Conservation (phyloP, 2,113 vertebrate genomes). For the Solea senegalensis region DNA sequence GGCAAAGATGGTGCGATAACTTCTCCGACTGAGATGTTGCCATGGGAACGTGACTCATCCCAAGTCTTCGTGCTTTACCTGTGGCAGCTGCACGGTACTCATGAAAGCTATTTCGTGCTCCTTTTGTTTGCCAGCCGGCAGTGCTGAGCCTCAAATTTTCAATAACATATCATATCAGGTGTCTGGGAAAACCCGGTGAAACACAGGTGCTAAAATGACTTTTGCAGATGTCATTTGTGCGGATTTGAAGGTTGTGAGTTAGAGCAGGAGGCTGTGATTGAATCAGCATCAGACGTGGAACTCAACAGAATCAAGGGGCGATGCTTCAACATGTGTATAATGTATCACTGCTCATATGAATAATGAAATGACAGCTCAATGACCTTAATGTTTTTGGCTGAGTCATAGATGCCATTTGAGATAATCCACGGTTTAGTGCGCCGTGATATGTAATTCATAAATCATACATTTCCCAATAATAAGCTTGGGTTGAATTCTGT, state of each 20-base stretch:
- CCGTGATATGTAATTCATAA: background rate
- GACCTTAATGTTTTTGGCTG: background rate
- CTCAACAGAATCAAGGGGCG: too few species aligned
- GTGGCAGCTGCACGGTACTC: conserved; percentile 76
- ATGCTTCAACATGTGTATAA: too few species aligned
- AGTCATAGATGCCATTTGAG: background rate
- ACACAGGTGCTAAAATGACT: conserved; percentile 15
- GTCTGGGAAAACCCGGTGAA: conserved; percentile 32
- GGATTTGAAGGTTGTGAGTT: background rate
- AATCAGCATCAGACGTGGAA: background rate
- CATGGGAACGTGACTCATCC: conserved; percentile 81
- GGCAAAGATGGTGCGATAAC: conserved; percentile 68
- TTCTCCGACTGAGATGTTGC: conserved; percentile 69
- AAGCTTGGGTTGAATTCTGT: background rate
- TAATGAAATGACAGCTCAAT: background rate
- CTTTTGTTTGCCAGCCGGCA: conserved; percentile 74
- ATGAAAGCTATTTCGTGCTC: conserved; percentile 65
- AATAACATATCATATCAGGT: conserved; percentile 63
- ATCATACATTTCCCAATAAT: background rate
- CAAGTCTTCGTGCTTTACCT: conserved; percentile 73
- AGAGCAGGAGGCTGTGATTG: background rate
- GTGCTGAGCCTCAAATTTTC: conserved; percentile 49
- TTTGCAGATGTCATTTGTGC: conserved; percentile 17
- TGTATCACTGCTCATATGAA: too few species aligned
- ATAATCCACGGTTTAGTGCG: background rate